Evolutionary conservation across 37 sponge, comb jelly and placozoan species (phyloP), one percentile per base, ranked within the genome.

Genomic region (Halichondria panicea): DNA sequence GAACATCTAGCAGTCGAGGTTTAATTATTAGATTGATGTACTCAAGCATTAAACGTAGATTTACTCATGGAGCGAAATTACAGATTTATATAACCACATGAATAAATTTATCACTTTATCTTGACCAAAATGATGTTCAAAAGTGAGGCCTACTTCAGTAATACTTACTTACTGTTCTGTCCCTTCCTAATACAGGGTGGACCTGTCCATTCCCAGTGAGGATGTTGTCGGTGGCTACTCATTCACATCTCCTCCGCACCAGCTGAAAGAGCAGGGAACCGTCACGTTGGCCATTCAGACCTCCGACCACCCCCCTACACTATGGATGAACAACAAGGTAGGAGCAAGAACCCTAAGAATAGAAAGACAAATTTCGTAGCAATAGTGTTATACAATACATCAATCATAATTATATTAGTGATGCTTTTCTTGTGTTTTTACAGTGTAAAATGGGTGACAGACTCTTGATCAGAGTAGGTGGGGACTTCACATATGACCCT

Each of bases 151-250:
- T 9, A 27, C 24, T n/a, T 59, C 7, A 18, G 12, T 32, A 39
- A 57, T 58, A 24, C 46, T 69, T 25, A 9, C 50, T 46, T 19
- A n/a, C 22, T 36, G 8, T 38, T 33, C 48, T 27, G 21, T 53
- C 31, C 34, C 46, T 61, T 1, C 30, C 21, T 27, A 33, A 60
- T 65, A 13, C 60, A 86, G 87, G 95, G 68, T 90, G 25, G 95
- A 94, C 75, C 50, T 94, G 13, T 40, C 64, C 34, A 76, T 94
- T 5, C 95, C 95, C 0, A 43, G 43, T 28, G 68, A 72, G 35
- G 73, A 79, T 25, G 32, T 72, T 35, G 81, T 94, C 13, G 91
- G 91, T 31, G 95, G 95, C 21, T 94, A 84, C 78, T 94, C 95
- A 42, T 81, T 94, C 60, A 84, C 86, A n/a, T 87, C 88, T 12